phyloP scores from a whole-genome alignment of 2,888 invertebrate species.

The Tholera decimalis region DNA sequence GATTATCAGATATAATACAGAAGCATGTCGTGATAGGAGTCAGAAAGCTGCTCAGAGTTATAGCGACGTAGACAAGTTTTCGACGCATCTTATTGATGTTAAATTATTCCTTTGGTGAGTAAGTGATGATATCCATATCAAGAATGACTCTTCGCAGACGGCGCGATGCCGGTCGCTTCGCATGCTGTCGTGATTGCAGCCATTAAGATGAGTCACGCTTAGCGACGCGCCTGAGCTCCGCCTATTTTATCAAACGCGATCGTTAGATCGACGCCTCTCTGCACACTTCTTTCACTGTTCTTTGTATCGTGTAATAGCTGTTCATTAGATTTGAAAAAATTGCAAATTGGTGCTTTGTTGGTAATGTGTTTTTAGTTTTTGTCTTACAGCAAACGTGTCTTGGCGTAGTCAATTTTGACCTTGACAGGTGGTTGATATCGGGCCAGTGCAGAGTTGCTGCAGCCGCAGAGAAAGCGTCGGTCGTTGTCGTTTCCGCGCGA shows the following conservation, averaged over 20 bases:
- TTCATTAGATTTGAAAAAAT: constrained; percentile 43
- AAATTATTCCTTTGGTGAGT: constrained; percentile 35
- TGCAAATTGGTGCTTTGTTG: constrained; percentile 21
- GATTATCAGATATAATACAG: constrained; percentile 28
- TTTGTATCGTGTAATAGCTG: constrained; percentile 40
- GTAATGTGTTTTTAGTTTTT: constrained; percentile 8
- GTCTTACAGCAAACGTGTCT: constrained; percentile 9
- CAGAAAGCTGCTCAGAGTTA: background rate
- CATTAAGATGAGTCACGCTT: constrained; percentile 91
- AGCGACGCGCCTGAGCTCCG: constrained; percentile 84
- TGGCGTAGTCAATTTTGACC: constrained; percentile 62
- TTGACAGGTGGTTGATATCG: constrained; percentile 73
- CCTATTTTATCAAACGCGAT: constrained; percentile 84
- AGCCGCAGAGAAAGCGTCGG: constrained; percentile 87
- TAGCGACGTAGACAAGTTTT: background rate
- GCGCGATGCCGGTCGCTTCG: constrained; percentile 72
- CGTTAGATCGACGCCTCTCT: constrained; percentile 71
- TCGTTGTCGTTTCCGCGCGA: constrained; percentile 91
- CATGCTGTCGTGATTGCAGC: constrained; percentile 85
- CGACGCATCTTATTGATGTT: constrained; percentile 1
- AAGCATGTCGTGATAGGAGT: background rate
- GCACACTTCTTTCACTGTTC: constrained; percentile 63
- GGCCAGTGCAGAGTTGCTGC: constrained; percentile 71
- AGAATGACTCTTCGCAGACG: constrained; percentile 73
- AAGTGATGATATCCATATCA: constrained; percentile 75